These are phyloP conservation scores for Oceanodroma leucorhoa DNA, from an alignment of 2,797 vertebrate genomes.

Conservation along the genomic window DNA sequence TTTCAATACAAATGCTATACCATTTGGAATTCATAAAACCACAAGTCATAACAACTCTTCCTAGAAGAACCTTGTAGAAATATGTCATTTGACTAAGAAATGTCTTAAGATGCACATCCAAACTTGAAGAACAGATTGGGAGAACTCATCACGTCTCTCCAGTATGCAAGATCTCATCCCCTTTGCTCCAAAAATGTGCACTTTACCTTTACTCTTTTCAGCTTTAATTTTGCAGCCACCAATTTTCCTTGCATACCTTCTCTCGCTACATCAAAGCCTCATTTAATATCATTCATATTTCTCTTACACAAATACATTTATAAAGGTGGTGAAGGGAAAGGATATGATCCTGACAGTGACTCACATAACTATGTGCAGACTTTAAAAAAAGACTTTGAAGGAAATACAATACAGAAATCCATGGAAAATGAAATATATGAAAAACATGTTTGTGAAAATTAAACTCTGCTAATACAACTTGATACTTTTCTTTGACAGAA, in stretches of 20 bases:
- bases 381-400: neutral
- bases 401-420: neutral
- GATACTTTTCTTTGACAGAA: neutral
- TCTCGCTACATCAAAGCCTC: neutral
- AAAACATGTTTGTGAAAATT: neutral
- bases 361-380: neutral
- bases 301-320: neutral
- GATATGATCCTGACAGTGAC: neutral
- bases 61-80: neutral
- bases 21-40: neutral
- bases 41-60: neutral
- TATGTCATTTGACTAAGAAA: neutral
- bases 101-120: neutral
- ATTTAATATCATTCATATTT: neutral
- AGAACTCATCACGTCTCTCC: neutral
- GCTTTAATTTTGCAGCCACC: neutral
- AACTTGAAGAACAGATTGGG: neutral
- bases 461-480: neutral
- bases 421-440: neutral
- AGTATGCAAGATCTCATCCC: neutral
- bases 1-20: neutral
- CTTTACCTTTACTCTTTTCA: neutral
- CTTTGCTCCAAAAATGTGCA: neutral
- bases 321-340: neutral
- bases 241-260: neutral